Conservation (phyloP, 2,888 invertebrate species). For the Mamestra brassicae region DNA sequence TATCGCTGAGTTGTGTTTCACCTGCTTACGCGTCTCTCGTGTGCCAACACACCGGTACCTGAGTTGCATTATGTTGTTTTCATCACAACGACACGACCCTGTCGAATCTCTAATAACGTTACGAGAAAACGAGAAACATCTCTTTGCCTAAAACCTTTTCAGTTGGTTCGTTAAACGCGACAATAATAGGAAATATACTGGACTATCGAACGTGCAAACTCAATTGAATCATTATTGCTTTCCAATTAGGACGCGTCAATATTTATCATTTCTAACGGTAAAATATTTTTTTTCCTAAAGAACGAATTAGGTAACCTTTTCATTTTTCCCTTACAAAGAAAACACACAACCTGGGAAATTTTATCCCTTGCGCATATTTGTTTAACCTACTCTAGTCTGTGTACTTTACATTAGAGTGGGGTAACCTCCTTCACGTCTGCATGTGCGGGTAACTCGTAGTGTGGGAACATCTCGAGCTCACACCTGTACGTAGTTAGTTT, state of each 20-base stretch:
- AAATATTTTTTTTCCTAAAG: conserved; percentile 27
- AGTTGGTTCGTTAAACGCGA: conserved; percentile 43
- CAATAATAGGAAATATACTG: conserved; percentile 36
- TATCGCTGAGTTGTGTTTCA: conserved; percentile 48
- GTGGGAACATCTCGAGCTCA: conserved; percentile 64
- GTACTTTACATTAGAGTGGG: conserved; percentile 72
- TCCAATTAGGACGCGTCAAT: conserved; percentile 58
- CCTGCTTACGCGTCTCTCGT: conserved; percentile 36
- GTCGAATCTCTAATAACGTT: conserved; percentile 25
- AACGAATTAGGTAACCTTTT: conserved; percentile 34
- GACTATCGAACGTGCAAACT: conserved; percentile 26
- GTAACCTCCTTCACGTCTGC: conserved; percentile 62
- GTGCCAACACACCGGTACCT: not conserved
- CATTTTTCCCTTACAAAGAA: conserved; percentile 35
- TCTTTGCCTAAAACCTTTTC: conserved; percentile 43
- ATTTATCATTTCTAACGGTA: conserved; percentile 54
- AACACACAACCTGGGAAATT: conserved; percentile 55
- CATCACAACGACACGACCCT: conserved; percentile 7
- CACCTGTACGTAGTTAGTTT: conserved; percentile 65
- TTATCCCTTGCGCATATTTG: conserved; percentile 66
- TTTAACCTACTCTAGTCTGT: conserved; percentile 66
- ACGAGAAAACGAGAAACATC: conserved; percentile 29
- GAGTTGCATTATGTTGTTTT: conserved; percentile 30
- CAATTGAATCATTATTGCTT: conserved; percentile 49
- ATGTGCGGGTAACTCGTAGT: conserved; percentile 64